Evolutionary conservation across 2,888 invertebrate genomes (phyloP).

Genomic region (Sinopyrophorus schimmeli): DNA sequence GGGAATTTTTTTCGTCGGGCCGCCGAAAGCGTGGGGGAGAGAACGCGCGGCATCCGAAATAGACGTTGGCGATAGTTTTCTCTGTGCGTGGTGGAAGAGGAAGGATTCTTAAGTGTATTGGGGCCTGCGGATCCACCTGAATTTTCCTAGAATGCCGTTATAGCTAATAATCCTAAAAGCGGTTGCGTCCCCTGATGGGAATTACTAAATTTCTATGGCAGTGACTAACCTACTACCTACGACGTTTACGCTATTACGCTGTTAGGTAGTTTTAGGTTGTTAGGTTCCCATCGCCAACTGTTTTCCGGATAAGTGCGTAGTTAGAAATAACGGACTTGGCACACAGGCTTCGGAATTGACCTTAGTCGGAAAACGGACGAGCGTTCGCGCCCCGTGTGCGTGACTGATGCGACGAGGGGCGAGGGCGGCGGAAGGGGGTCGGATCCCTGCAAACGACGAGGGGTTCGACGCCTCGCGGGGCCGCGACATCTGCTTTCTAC

Average conservation of each 20-base stretch:
- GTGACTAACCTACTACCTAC: conserved; percentile 21
- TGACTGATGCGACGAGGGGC: conserved; percentile 32
- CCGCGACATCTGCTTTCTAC: conserved; percentile 37
- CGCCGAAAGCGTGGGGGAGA: no score
- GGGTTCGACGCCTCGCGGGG: conserved; percentile 37
- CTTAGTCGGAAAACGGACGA: conserved; percentile 31
- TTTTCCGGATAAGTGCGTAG: conserved; percentile 29
- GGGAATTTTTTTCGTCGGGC: no score
- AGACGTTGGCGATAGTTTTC: no score
- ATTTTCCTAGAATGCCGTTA: no score
- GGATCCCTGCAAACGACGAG: no score
- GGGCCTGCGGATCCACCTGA: no score
- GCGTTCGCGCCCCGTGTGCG: conserved; percentile 33
- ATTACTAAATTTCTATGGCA: conserved; percentile 28
- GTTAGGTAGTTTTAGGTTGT: no score
- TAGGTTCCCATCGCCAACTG: conserved; percentile 25
- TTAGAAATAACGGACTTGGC: conserved; percentile 30
- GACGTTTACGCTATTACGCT: no score
- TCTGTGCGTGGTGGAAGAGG: no score
- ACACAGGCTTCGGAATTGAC: conserved; percentile 24
- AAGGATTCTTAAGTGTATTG: no score
- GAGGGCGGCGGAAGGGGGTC: conserved; percentile 23
- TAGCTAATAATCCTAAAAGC: conserved; percentile 30
- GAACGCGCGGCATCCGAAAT: no score
- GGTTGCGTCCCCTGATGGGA: conserved; percentile 26